phyloP scores from a whole-genome alignment of 2,888 invertebrate species.

The Metopia argyrocephala region DNA sequence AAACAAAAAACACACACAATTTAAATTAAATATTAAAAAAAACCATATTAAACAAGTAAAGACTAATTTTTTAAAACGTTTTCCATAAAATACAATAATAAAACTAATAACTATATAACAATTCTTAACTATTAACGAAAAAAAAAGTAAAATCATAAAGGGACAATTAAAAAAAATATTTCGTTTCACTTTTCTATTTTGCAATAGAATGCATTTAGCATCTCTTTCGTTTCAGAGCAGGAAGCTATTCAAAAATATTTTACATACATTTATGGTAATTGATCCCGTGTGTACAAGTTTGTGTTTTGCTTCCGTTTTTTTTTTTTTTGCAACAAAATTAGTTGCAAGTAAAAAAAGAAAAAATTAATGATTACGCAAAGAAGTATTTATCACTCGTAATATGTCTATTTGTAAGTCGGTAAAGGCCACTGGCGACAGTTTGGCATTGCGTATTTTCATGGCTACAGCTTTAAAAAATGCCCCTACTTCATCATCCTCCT shows the following conservation, averaged over 20 bases:
- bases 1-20: too few relatives aligned
- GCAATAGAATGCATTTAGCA: too few relatives aligned
- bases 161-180: slow-evolving; percentile 6
- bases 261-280: slow-evolving; percentile 31
- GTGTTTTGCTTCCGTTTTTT: background rate
- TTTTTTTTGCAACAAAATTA: slow-evolving; percentile 7
- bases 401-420: slow-evolving; percentile 77
- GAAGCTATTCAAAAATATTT: background rate
- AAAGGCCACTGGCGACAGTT: slow-evolving; percentile 74
- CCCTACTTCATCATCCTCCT: slow-evolving; percentile 75
- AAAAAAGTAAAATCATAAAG: too few relatives aligned
- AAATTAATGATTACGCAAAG: slow-evolving; percentile 71
- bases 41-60: too few relatives aligned
- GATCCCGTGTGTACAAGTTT: slow-evolving; percentile 45
- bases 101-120: slow-evolving; percentile 38
- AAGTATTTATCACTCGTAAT: slow-evolving; percentile 74
- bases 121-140: slow-evolving; percentile 30
- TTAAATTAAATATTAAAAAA: too few relatives aligned
- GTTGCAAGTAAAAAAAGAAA: slow-evolving; percentile 15
- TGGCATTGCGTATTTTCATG: slow-evolving; percentile 76
- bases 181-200: background rate
- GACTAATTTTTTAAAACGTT: too few relatives aligned
- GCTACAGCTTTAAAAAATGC: slow-evolving; percentile 76
- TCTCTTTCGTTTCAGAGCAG: too few relatives aligned
- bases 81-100: too few relatives aligned